phyloP scores from a whole-genome alignment of 2,888 invertebrate genomes.

The Orthosia gracilis region DNA sequence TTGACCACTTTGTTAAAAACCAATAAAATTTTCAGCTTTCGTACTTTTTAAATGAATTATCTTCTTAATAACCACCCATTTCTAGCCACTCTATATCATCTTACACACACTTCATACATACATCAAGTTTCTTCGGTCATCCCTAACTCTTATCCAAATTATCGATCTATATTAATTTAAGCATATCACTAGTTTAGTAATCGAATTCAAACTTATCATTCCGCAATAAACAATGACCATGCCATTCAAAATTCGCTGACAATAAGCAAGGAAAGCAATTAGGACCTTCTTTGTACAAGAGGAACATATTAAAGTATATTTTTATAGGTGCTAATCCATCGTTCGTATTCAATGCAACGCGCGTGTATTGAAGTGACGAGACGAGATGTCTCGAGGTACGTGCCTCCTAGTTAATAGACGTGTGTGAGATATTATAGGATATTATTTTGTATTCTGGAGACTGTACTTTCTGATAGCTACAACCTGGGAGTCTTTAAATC shows the following conservation, averaged over 20 bases:
- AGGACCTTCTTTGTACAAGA: conserved; percentile 45
- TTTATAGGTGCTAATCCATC: conserved; percentile 64
- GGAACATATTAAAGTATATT: conserved; percentile 55
- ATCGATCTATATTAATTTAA: too few relatives aligned
- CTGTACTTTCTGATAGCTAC: too few relatives aligned
- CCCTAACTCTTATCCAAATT: too few relatives aligned
- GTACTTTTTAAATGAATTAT: too few relatives aligned
- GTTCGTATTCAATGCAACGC: conserved; percentile 62
- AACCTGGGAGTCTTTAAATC: too few relatives aligned
- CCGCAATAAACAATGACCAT: conserved; percentile 12
- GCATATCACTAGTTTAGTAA: too few relatives aligned
- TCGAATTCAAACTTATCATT: background rate
- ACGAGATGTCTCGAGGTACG: conserved; percentile 45
- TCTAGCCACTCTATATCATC: too few relatives aligned
- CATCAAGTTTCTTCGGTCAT: too few relatives aligned
- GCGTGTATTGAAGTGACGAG: conserved; percentile 42
- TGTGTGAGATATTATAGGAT: background rate
- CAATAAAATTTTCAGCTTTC: too few relatives aligned
- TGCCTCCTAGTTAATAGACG: conserved; percentile 37
- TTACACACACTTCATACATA: too few relatives aligned
- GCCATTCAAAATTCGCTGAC: conserved; percentile 46
- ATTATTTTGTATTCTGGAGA: background rate
- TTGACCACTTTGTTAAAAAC: background rate
- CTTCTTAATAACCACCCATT: too few relatives aligned
- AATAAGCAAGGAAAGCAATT: conserved; percentile 59